Evolutionary conservation across 35 echinoderm and acorn worm species (phyloP).

Genomic region (Hemicentrotus pulcherrimus): DNA sequence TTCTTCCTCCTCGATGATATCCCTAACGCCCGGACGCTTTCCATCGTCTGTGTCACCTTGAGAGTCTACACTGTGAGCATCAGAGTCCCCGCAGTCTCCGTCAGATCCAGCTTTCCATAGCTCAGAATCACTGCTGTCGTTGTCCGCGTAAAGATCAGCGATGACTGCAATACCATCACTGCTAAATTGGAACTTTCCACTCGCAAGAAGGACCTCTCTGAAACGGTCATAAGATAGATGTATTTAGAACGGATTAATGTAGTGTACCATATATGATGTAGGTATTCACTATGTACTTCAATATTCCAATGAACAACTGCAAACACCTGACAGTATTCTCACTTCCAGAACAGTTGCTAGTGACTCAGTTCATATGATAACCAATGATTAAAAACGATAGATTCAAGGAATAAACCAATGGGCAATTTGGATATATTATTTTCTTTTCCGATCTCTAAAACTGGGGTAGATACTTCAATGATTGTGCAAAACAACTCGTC

Average conservation of each 20-base stretch:
- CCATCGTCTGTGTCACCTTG: not conserved
- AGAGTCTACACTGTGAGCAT: not conserved
- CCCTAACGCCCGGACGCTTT: not conserved
- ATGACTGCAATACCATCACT: not conserved
- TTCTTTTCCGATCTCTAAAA: too few species aligned
- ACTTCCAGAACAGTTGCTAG: too few species aligned
- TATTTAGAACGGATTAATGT: not conserved
- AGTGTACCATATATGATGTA: too few species aligned
- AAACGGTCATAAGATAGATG: not conserved
- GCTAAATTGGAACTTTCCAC: not conserved
- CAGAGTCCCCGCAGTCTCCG: not conserved
- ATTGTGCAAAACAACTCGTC: too few species aligned
- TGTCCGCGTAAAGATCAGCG: not conserved
- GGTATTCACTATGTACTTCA: too few species aligned
- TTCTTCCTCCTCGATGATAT: not conserved
- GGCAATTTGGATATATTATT: too few species aligned
- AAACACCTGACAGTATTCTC: too few species aligned
- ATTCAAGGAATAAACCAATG: too few species aligned
- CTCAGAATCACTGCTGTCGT: not conserved
- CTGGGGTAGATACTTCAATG: too few species aligned
- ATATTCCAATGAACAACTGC: too few species aligned
- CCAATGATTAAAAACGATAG: too few species aligned
- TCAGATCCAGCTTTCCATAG: not conserved
- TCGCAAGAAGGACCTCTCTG: not conserved
- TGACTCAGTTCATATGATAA: too few species aligned